Base-by-base conservation (phyloP, 2,888 invertebrate genomes). In the Nymphalis c-album region DNA sequence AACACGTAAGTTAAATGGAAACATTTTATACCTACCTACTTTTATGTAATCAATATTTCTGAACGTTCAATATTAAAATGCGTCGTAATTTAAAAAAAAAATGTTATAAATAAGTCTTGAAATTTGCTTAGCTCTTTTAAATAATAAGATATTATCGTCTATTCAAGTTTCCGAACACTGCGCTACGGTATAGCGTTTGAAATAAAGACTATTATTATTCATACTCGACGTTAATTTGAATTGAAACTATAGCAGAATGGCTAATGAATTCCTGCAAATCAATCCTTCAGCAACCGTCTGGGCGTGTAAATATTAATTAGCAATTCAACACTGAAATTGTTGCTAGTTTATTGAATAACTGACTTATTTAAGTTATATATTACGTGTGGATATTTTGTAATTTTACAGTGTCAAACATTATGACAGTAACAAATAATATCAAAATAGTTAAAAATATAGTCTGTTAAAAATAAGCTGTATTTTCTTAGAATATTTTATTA, bases 231-330 rank as follows among this genome's bases (percentile, higher is more conserved):
- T 68, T 63, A 66, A 66, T 71, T 71, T 68, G 63, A 66, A 70
- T 60, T 55, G 67, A 60, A 67, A 66, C 63, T 68, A 60, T 60
- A 63, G 51, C 57, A 53, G 65, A 68, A 68, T 68, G 48, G 61
- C 51, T 68, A 68, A 68, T 66, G 68, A 66, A 66, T 68, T 66
- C 64, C 64, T 64, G 58, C 60, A 63, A 71, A 68, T 68, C 68
- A 71, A 68, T 66, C 63, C 68, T 40, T 62, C 55, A 22, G 50
- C 63, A 53, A 46, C 46, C 61, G 51, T 63, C 63, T 62, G 48
- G 60, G 57, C 46, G 63, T 68, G 68, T 71, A 68, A 68, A 71
- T 71, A 71, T 64, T 66, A 71, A 71, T 71, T 61, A 66, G 22
- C 17, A 17, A 61, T 57, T 61, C 57, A 48, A 60, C 58, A 26